Conservation (phyloP, 2,113 vertebrate species). For the Nibea coibor region DNA sequence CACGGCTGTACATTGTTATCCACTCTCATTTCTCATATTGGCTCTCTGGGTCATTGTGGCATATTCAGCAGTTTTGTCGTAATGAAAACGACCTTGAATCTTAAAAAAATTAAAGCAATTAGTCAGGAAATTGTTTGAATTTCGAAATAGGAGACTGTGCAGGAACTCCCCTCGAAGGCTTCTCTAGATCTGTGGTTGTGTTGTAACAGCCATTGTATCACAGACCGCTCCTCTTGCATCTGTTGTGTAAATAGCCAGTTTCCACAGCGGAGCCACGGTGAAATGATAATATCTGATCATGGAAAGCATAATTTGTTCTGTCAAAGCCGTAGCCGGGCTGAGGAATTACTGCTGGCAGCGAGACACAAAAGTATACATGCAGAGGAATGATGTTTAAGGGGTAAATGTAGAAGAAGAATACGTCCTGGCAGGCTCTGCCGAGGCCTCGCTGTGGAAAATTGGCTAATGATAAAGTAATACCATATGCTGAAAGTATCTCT, state of each 20-base stretch:
- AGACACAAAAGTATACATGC: constrained; percentile 34
- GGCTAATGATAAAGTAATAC: constrained; percentile 55
- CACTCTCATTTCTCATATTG: not conserved
- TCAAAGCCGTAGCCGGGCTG: constrained; percentile 25
- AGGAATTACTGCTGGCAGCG: constrained; percentile 57
- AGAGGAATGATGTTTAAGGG: constrained; percentile 43
- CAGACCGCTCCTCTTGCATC: constrained; percentile 24
- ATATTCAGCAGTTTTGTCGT: constrained; percentile 1
- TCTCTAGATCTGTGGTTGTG: constrained; percentile 54
- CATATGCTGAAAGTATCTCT: constrained; percentile 24
- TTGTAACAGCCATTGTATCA: constrained; percentile 65
- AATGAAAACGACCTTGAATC: not conserved
- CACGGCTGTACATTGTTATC: not conserved
- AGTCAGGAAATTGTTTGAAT: not conserved
- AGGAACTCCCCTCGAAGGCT: not conserved
- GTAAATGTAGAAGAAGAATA: constrained; percentile 21
- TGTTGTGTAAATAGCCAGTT: constrained; percentile 28
- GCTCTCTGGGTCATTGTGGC: not conserved
- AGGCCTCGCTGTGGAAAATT: constrained; percentile 45
- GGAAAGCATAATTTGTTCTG: constrained; percentile 48
- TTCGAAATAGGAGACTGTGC: not conserved
- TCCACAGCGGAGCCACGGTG: constrained; percentile 11
- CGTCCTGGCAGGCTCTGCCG: constrained; percentile 32
- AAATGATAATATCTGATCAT: constrained; percentile 46
- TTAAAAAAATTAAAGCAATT: not conserved